Evolutionary conservation across 2,113 vertebrate species (phyloP), one percentile per base, ranked within the genome.

Genomic region (Syngnathus typhle): DNA sequence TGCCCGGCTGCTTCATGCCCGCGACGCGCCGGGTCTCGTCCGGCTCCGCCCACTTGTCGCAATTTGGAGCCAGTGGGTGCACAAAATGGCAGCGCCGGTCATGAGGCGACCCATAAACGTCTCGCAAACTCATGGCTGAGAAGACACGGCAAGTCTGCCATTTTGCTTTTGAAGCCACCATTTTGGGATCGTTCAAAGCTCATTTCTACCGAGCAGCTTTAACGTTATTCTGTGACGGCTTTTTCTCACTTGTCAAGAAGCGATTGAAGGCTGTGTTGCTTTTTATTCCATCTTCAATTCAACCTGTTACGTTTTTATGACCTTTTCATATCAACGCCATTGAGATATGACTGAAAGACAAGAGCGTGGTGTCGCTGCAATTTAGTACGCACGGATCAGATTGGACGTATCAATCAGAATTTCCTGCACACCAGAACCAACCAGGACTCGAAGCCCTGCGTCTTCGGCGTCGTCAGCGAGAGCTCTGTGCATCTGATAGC

Each of bases 1-100:
- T 81, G 18, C 68, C 36, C 8, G 67, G 78, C 70, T 83, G 85
- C 89, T 86, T 86, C 79, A 85, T 88, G 79, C 32, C 70, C 55
- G 39, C 82, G 71, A 80, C 69, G 68, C 65, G 38, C 65, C 6
- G 27, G 73, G 55, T 58, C 67, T 60, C 64, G 41, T 74, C 79
- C 71, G 46, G 72, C 79, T 77, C 71, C 81, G 77, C 75, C 77
- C 75, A 47, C 70, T 56, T 69, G 60, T 6, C 60, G 13, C 41
- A 62, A 62, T 44, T 23, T 62, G 60, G 21, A 21, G 21, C n/a
- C 9, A 46, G 39, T 62, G 13, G 60, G 27, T 16, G 27, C 27
- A 58, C 55, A 7, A 47, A 58, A 58, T 32, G 55, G 55, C 55
- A 58, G 49, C 49, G n/a, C 49, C 49, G 21, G 49, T n/a, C 49